Conservation (phyloP, 2,113 vertebrate genomes). For the Paradisaea rubra region DNA sequence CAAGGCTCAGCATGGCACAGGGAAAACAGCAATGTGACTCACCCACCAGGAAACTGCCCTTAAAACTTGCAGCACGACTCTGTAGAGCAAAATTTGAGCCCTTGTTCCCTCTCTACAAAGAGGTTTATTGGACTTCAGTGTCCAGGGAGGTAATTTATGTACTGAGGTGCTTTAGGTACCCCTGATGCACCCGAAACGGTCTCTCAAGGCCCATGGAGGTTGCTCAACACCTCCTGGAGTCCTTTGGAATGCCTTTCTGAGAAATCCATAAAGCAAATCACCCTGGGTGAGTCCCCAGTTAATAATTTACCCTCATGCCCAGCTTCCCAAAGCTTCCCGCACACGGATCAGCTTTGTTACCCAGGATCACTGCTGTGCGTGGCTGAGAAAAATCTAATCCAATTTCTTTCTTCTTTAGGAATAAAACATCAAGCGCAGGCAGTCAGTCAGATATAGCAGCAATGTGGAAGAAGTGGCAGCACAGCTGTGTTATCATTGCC, state of each 20-base stretch:
- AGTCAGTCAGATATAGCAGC: background rate
- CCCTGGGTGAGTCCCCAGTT: background rate
- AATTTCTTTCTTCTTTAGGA: constrained; percentile 18
- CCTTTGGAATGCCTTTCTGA: background rate
- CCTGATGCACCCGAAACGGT: fast-evolving
- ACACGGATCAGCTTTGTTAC: background rate
- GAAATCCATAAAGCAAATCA: background rate
- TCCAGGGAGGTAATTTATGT: background rate
- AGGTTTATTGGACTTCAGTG: background rate
- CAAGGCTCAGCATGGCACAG: background rate
- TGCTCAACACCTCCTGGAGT: background rate
- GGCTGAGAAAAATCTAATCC: background rate
- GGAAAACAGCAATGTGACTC: background rate
- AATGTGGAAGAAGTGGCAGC: background rate
- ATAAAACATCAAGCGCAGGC: background rate
- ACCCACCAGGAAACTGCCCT: background rate
- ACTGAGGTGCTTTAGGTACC: background rate
- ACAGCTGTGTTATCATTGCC: background rate
- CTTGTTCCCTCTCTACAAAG: background rate
- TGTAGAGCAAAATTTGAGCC: background rate
- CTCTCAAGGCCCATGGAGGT: background rate
- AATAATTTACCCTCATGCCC: background rate
- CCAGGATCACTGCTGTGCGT: background rate
- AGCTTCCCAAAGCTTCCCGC: background rate
- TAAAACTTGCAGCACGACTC: background rate